phyloP scores from a whole-genome alignment of 1,140 invertebrate genomes.

The Akabosia matsudoensis region DNA sequence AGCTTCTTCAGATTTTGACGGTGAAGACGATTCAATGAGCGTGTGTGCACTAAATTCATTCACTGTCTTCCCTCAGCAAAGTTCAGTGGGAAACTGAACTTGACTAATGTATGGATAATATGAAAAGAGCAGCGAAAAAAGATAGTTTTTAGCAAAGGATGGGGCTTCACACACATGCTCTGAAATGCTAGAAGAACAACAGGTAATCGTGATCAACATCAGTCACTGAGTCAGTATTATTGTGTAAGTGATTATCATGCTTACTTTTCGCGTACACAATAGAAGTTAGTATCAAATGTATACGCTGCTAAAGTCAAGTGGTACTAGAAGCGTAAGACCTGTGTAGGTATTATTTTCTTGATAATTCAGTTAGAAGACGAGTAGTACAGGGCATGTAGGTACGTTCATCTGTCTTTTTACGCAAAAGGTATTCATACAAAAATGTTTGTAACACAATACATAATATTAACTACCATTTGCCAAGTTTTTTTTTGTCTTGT shows the following conservation, averaged over 20 bases:
- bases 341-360: background rate
- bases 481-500: background rate
- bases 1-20: background rate
- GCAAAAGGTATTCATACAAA: background rate
- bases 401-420: background rate
- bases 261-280: background rate
- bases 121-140: background rate
- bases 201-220: background rate
- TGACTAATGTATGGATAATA: background rate
- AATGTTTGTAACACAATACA: background rate
- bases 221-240: background rate
- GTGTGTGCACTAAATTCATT: background rate
- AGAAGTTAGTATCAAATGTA: background rate
- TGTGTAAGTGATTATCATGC: background rate
- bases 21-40: background rate
- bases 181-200: background rate
- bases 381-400: background rate
- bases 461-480: background rate
- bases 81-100: constrained; percentile 24
- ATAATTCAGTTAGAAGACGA: background rate
- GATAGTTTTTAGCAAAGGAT: background rate
- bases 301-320: background rate
- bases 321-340: background rate
- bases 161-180: background rate
- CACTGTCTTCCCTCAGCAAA: background rate